Evolutionary conservation across 2,888 invertebrate genomes (phyloP), one percentile per base, ranked within the genome.

Genomic region (Harpalus rubripes): DNA sequence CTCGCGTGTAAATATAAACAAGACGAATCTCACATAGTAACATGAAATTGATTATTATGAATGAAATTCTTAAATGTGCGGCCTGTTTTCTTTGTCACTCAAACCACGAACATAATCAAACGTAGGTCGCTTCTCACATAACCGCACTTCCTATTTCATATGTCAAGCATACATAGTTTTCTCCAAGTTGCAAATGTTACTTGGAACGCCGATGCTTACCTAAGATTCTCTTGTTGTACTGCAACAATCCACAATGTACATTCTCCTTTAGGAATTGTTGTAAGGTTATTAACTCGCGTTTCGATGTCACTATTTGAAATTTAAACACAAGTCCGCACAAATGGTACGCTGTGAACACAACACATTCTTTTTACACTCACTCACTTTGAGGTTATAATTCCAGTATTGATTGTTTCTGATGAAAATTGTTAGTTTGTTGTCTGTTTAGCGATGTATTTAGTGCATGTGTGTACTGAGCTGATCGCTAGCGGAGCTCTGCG

Each of bases 11-110:
- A 82, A 82, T 82, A 82, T 82, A 82, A 82, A 82, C 82, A 82
- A 82, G 74, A 74, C 22, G 39, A 74, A 72, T 74, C 39, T 82
- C 41, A 74, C 82, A 82, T 82, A 82, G 84, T 84, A 78, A 84
- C 84, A 76, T 74, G 61, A 83, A 83, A 84, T 84, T 78, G 84
- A 63, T 78, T 74, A 83, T 83, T 84, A 84, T 84, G 84, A 84
- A 84, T 84, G 84, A 84, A 84, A 84, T 72, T 22, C n/a, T 22
- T 82, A 74, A 83, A 74, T 74, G 59, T 59, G 82, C 18, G 15
- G 65, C 26, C 22, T 59, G 80, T 80, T 41, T 83, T 74, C 76
- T 78, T 78, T 84, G 84, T 78, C 78, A 63, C 44, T n/a, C 52
- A 63, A 78, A 63, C 39, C 44, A 63, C 84, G 44, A 74, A 16